Evolutionary conservation across 2,113 vertebrate genomes (phyloP), one percentile per base, ranked within the genome.

Genomic region (Hippocampus abdominalis): DNA sequence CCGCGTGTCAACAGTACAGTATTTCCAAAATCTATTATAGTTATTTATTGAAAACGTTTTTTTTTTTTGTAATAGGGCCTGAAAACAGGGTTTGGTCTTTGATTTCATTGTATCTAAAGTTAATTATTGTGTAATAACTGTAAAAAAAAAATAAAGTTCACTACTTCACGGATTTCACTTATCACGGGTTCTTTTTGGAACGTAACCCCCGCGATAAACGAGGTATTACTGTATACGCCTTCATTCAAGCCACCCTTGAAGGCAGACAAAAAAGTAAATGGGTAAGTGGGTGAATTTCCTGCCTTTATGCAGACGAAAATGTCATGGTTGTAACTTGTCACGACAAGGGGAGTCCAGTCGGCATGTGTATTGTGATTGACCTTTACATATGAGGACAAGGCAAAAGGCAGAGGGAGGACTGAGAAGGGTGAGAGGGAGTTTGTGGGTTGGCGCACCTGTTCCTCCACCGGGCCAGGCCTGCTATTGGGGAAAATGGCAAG

Each of bases 401-500:
- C 69, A 81, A 81, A 74, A 73, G 54, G 42, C 66, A n/a, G 21
- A 3, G 42, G 12, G 53, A 27, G 39, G 48, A 20, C 23, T n/a
- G 29, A 69, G 32, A n/a, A 36, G 48, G 27, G 70, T 64, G n/a
- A 64, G 13, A 54, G 40, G 29, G 68, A 48, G 77, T 46, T 80
- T 75, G 78, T 83, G 72, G 75, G 78, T 48, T 49, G 51, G 59
- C 83, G 78, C 87, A 90, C 85, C 87, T 90, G 90, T 86, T 89
- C 72, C 80, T 81, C 69, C 71, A 73, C 68, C 83, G 86, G 86
- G 86, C 74, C 85, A 71, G 73, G 79, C 65, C 80, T 83, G 78
- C 80, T 83, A 89, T 90, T 86, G 85, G 90, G 81, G 81, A 88
- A 73, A 75, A 73, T 66, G 71, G 84, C 74, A 74, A 84, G 72